Base-by-base conservation (phyloP, 1,140 invertebrate genomes). In the Apis florea region DNA sequence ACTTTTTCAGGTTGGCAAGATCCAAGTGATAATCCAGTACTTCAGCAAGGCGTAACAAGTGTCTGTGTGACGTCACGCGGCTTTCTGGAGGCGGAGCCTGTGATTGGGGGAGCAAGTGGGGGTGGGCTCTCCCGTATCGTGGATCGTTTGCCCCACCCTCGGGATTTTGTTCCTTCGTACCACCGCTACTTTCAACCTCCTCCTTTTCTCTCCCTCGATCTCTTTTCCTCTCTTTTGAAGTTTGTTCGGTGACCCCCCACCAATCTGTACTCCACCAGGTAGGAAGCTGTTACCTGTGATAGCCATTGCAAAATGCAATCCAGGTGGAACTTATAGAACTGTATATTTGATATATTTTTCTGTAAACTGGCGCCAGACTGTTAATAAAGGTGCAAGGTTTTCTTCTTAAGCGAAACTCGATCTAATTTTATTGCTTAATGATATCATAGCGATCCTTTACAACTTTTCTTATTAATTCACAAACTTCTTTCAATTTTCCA, bases 11-110 rank as follows among this genome's bases (percentile, higher is more conserved):
- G 8, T 54, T 64, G 47, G 17, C 17, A 47, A 74, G 54, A 21
- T 59, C 15, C 72, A 67, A 72, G 77, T 58, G n/a, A 63, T n/a
- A 24, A 75, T 68, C 49, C 78, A 78, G n/a, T 79, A 58, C 87
- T 74, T 58, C 51, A 84, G 76, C 90, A 91, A 93, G 92, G 93
- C 93, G 93, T 93, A 94, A 93, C 93, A 94, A 94, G 93, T 93
- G 93, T 93, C 91, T 84, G 89, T 84, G 87, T 92, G 92, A 93
- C 93, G 92, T 93, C 91, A 93, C 83, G 67, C 84, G 83, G 83
- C 84, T 90, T 92, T 89, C 90, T 89, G 89, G 91, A 93, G 93
- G 93, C 92, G 93, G 93, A 92, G 93, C 90, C 61, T 88, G 72
- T 67, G 79, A 85, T 87, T 89, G 84, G 72, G 82, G 66, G 83